Base-by-base conservation (phyloP, 2,888 invertebrate genomes). In the Deroplatys truncata region DNA sequence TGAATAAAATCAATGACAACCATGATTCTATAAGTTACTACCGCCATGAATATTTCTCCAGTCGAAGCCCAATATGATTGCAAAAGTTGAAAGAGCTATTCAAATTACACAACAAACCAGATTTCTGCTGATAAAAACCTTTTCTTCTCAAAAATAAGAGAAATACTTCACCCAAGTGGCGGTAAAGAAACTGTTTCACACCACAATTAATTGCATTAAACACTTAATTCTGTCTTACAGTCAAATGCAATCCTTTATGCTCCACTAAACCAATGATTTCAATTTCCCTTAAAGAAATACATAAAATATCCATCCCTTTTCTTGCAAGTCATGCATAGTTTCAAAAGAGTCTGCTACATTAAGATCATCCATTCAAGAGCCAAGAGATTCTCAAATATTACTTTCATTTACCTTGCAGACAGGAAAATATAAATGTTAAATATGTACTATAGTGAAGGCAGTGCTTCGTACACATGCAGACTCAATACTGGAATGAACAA, bases 401-500 rank as follows among this genome's bases (percentile, higher is more conserved):
- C 29, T 16, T 84, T 84, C 28, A n/a, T 84, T 72, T 72, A 72
- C 1, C 56, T 20, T 20, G 25, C 56, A 72, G 56, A 72, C 56
- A 20, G 56, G 20, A 72, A 20, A 72, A 72, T 72, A 72, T 72
- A 72, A 72, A 72, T 7, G 20, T 72, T 72, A 72, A 72, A 72
- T 20, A 72, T 72, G 56, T 72, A 72, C 25, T 25, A 20, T 25
- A 72, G 7, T 72, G 56, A 72, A 72, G 56, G 56, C 56, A 72
- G 56, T 72, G 56, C 56, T 72, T 72, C 20, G 4, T 72, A 72
- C 0, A 25, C 20, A 72, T 15, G 56, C 56, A 72, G 15, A 72
- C 82, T 28, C 43, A 87, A 82, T 87, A 82, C 82, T 87, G 87
- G 87, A 87, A 87, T 87, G 87, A 82, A 87, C 28, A 86, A 72